Percentiles rank a stretch among this genome's conserved stretches.
Conservation (phyloP, 2,113 vertebrate genomes). For the Psilopsiagon aurifrons region DNA sequence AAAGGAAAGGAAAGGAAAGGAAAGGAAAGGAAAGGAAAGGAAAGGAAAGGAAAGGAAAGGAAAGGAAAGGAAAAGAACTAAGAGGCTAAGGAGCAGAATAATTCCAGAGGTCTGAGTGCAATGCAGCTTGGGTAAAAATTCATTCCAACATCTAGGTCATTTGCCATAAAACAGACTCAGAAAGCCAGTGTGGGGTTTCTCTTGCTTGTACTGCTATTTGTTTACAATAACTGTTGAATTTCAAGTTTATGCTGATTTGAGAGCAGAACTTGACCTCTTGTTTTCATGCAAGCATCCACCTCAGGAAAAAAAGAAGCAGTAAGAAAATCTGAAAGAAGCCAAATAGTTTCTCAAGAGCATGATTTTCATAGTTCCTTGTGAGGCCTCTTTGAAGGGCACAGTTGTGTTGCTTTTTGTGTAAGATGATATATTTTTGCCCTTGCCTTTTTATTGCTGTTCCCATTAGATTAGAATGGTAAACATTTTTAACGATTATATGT, state of each 20-base stretch:
- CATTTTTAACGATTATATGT: slow-evolving; percentile 18
- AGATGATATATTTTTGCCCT: neutral
- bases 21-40: too few relatives aligned
- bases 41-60: too few relatives aligned
- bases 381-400: neutral
- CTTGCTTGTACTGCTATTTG: slow-evolving; percentile 33
- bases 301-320: neutral
- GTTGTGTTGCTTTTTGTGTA: slow-evolving; percentile 4
- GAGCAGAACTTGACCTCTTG: slow-evolving; percentile 41
- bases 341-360: neutral
- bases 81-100: neutral
- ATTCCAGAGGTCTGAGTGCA: neutral
- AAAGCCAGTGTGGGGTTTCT: slow-evolving; percentile 31
- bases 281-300: slow-evolving; percentile 31
- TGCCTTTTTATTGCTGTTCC: neutral
- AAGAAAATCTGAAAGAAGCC: slow-evolving; percentile 17
- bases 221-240: slow-evolving; percentile 47
- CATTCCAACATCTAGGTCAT: neutral
- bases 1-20: too few relatives aligned
- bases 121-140: slow-evolving; percentile 17
- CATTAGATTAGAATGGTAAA: slow-evolving; percentile 1
- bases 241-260: slow-evolving; percentile 50
- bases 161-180: slow-evolving; percentile 3
- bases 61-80: neutral
- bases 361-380: neutral